A percentile compares a stretch with the other conserved stretches of the same genome.
phyloP scores from a whole-genome alignment of 2,797 vertebrate genomes.

The Numenius phaeopus region DNA sequence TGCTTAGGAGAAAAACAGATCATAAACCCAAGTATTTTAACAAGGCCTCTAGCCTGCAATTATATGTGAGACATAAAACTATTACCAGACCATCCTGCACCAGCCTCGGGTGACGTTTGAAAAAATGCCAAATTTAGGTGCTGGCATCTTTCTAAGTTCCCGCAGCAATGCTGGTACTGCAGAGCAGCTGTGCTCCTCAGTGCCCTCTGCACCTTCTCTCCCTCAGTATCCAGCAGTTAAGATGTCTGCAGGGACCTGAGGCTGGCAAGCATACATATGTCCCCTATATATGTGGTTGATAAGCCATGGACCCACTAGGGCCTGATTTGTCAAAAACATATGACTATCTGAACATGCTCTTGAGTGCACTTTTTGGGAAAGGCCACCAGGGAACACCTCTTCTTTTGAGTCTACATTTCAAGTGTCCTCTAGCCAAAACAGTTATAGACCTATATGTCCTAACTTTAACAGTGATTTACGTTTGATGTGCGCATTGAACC shows the following conservation, averaged over 20 bases:
- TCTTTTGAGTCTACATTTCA: neutral
- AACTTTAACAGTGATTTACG: neutral
- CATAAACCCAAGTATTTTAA: slow-evolving; percentile 30
- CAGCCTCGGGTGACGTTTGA: neutral
- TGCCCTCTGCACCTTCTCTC: neutral
- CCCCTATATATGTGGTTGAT: fast-evolving
- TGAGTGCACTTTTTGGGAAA: neutral
- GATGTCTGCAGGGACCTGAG: neutral
- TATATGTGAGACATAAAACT: slow-evolving; percentile 10
- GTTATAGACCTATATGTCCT: neutral
- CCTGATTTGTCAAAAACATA: neutral
- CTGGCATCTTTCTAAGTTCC: neutral
- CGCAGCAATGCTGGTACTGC: neutral
- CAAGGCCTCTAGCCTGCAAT: slow-evolving; percentile 9
- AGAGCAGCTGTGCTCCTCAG: neutral
- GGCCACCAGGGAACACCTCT: neutral
- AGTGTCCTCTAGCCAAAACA: neutral
- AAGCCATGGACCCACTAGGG: neutral
- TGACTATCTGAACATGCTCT: neutral
- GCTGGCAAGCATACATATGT: neutral
- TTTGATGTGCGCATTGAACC: neutral
- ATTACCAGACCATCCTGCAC: neutral
- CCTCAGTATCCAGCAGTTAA: neutral
- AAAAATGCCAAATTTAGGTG: neutral
- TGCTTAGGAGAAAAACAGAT: slow-evolving; percentile 43